A percentile compares a stretch with the other conserved stretches of the same genome.
Conservation (phyloP, 2,888 invertebrate species). For the Acleris laterana region DNA sequence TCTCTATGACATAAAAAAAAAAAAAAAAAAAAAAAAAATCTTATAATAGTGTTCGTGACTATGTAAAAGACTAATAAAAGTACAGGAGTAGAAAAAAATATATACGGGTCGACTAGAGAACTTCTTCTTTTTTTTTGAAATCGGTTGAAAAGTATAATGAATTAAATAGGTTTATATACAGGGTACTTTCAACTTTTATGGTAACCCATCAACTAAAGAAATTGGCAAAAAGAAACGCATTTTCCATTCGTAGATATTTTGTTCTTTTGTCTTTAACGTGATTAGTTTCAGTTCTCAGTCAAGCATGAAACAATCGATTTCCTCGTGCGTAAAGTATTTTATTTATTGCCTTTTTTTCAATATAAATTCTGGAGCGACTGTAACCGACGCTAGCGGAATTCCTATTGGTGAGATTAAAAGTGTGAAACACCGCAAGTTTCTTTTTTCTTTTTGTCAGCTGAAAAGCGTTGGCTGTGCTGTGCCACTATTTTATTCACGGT, state of each 20-base stretch:
- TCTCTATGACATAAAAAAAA: too few relatives aligned
- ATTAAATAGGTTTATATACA: too few relatives aligned
- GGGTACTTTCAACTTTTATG: too few relatives aligned
- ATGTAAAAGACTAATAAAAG: too few relatives aligned
- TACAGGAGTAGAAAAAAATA: too few relatives aligned
- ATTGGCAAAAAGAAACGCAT: too few relatives aligned
- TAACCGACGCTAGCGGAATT: constrained; percentile 56
- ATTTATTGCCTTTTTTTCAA: constrained; percentile 64
- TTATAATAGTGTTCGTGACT: too few relatives aligned
- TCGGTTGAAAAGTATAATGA: too few relatives aligned
- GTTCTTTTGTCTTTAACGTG: constrained; percentile 5
- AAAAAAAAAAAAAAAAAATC: too few relatives aligned
- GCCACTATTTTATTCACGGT: constrained; percentile 48
- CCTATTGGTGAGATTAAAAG: constrained; percentile 58
- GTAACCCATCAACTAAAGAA: too few relatives aligned
- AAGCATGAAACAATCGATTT: constrained; percentile 60
- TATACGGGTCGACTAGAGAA: too few relatives aligned
- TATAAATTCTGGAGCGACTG: constrained; percentile 61
- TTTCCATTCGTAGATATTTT: not conserved
- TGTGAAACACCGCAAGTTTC: constrained; percentile 54
- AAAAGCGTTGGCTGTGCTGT: constrained; percentile 44
- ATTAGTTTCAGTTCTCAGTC: constrained; percentile 43
- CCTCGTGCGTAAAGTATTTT: constrained; percentile 59
- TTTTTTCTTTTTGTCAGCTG: constrained; percentile 43
- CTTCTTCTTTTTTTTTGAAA: too few relatives aligned